Percentiles rank a stretch among this genome's conserved stretches.
Conservation (phyloP, 2,797 vertebrate species). For the Nannoperca australis region DNA sequence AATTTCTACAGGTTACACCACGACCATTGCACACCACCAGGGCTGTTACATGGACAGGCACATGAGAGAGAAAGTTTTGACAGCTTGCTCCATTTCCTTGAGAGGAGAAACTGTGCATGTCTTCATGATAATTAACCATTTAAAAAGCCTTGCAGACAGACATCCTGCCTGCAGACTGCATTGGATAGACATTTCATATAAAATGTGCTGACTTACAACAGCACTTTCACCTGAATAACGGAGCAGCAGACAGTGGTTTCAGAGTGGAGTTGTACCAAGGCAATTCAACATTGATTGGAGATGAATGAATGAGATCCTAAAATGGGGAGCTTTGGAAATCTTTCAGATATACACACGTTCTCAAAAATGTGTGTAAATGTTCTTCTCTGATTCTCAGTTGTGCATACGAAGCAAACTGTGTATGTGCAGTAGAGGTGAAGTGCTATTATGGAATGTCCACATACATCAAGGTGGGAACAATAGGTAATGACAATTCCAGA, state of each 20-base stretch:
- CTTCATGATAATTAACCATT: slow-evolving; percentile 62
- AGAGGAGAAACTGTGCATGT: slow-evolving; percentile 41
- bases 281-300: slow-evolving; percentile 27
- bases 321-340: slow-evolving; percentile 9
- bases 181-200: slow-evolving; percentile 44
- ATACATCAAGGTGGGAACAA: slow-evolving; percentile 5
- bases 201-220: slow-evolving; percentile 52
- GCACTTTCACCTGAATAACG: slow-evolving; percentile 34
- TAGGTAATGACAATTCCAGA: neutral
- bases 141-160: slow-evolving; percentile 54
- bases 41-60: slow-evolving; percentile 21
- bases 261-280: slow-evolving; percentile 10
- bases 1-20: slow-evolving; percentile 16
- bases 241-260: slow-evolving; percentile 27
- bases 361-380: neutral
- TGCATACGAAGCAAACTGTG: neutral
- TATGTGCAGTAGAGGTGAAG: neutral
- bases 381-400: neutral
- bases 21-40: slow-evolving; percentile 1
- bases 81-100: slow-evolving; percentile 56
- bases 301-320: slow-evolving; percentile 11
- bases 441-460: slow-evolving; percentile 2
- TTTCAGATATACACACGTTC: neutral
- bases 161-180: slow-evolving; percentile 35
- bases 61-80: slow-evolving; percentile 17